Evolutionary conservation across 1,140 invertebrate species (phyloP).

Genomic region (Ceratosolen solmsi): DNA sequence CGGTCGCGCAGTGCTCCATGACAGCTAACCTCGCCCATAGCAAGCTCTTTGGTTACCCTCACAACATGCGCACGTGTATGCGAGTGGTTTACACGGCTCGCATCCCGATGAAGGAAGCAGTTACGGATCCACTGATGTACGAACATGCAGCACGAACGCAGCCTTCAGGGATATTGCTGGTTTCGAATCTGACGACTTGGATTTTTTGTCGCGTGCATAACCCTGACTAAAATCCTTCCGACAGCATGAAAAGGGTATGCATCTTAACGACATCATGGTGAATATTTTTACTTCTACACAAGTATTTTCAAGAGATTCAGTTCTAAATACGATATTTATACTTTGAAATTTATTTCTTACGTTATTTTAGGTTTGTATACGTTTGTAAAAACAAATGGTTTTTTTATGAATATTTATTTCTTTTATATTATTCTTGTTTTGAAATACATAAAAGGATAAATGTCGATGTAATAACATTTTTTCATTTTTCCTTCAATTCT

Average conservation of each 20-base stretch:
- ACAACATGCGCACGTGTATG: neutral
- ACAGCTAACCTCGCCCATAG: neutral
- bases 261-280: neutral
- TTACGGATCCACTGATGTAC: conserved; percentile 48
- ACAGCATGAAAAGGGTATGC: neutral
- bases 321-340: no score
- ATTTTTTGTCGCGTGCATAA: neutral
- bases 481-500: no score
- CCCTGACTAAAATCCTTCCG: neutral
- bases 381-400: no score
- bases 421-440: no score
- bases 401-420: no score
- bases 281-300: neutral
- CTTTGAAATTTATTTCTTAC: no score
- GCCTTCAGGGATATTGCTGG: neutral
- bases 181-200: neutral
- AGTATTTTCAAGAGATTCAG: no score
- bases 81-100: conserved; percentile 8
- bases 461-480: no score
- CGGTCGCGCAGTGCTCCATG: conserved; percentile 35
- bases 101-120: conserved; percentile 61
- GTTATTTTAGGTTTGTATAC: no score
- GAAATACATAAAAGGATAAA: no score
- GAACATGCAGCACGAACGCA: neutral
- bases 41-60: conserved; percentile 21